Evolutionary conservation across 2,797 vertebrate species (phyloP).

Genomic region (Enteromius argenteus): DNA sequence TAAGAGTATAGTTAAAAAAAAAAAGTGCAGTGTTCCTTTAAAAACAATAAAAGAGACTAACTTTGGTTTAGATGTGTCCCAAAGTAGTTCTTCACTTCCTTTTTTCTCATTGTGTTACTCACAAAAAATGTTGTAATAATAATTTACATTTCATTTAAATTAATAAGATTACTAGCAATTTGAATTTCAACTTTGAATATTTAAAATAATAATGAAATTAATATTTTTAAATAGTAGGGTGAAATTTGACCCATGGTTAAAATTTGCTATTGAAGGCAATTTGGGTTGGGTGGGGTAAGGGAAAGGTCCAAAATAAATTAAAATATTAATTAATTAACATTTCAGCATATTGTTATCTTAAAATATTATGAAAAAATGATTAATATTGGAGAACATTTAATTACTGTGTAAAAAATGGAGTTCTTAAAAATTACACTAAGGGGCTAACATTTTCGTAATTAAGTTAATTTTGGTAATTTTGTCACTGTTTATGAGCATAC

Average conservation of each 20-base stretch:
- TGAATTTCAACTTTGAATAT: neutral
- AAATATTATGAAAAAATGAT: neutral
- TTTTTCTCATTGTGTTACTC: neutral
- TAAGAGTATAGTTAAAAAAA: too few species aligned
- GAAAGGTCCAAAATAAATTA: neutral
- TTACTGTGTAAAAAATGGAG: too few species aligned
- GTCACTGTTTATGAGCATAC: neutral
- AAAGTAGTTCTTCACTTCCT: neutral
- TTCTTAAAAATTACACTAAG: neutral
- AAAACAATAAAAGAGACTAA: neutral
- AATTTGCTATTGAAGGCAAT: neutral
- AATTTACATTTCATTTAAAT: neutral
- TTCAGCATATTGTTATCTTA: neutral
- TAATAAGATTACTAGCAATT: neutral
- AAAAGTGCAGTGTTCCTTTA: too few species aligned
- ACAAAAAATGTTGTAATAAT: neutral
- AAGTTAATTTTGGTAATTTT: neutral
- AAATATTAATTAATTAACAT: neutral
- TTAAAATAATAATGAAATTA: neutral
- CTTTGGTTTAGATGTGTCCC: neutral
- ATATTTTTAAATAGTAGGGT: neutral
- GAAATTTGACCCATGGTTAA: neutral
- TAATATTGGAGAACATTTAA: neutral
- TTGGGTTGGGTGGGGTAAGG: neutral
- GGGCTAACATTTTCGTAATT: neutral